Evolutionary conservation across 2,888 invertebrate species (phyloP).

Genomic region (Megaustenia siamemsis): DNA sequence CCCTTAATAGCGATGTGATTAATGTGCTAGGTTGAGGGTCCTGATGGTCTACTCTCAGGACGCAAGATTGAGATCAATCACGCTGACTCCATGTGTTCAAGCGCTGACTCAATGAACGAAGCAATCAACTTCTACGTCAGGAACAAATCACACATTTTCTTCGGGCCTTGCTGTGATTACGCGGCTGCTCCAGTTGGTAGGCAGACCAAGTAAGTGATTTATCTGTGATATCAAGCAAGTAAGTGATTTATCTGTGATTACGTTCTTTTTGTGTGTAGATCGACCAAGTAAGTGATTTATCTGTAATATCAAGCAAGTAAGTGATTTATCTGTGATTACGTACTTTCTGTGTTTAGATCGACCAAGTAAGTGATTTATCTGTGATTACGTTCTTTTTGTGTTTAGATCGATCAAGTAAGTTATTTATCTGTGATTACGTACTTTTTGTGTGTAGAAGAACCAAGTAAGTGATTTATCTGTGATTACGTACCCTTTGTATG

Average conservation of each 20-base stretch:
- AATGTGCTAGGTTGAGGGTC: neutral
- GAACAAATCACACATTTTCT: conserved; percentile 67
- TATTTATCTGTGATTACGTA: conserved; percentile 85
- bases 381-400: conserved; percentile 89
- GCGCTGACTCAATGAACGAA: conserved; percentile 53
- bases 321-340: conserved; percentile 84
- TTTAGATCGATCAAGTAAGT: conserved; percentile 84
- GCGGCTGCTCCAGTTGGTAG: conserved; percentile 93
- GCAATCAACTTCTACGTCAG: conserved; percentile 53
- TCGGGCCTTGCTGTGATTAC: conserved; percentile 81
- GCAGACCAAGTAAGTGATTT: conserved; percentile 78
- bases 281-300: conserved; percentile 75
- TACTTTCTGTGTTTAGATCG: conserved; percentile 92
- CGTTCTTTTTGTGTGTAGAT: conserved; percentile 92
- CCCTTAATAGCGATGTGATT: too few relatives aligned
- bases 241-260: too few relatives aligned
- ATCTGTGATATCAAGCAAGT: neutral
- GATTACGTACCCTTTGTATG: too few relatives aligned
- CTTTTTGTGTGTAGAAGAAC: conserved; percentile 91
- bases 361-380: conserved; percentile 56
- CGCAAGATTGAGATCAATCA: conserved; percentile 41
- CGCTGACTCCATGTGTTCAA: conserved; percentile 51
- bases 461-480: conserved; percentile 24
- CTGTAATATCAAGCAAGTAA: neutral
- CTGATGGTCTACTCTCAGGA: conserved; percentile 35